Percentiles rank a stretch among this genome's conserved stretches.
Evolutionary conservation across 2,797 vertebrate genomes (phyloP).

Genomic region (Pantherophis vulpinus): DNA sequence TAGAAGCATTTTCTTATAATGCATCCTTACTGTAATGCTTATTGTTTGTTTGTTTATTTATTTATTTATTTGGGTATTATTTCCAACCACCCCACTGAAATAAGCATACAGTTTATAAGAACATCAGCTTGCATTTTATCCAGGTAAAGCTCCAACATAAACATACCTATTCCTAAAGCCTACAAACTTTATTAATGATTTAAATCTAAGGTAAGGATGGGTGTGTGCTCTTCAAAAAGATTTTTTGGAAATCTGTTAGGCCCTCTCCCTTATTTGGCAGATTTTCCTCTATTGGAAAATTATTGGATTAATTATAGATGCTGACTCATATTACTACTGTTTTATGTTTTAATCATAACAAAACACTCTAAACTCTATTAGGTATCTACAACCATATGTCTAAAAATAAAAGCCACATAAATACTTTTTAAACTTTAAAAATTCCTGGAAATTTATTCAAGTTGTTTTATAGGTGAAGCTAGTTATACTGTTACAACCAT

Average conservation of each 20-base stretch:
- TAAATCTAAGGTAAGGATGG: not conserved
- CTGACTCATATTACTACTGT: constrained; percentile 21
- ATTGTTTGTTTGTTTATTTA: not conserved
- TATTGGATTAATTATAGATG: not conserved
- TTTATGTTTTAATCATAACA: not conserved
- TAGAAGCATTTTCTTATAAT: not conserved
- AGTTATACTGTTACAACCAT: not conserved
- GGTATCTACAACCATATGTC: constrained; percentile 23
- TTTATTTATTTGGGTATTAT: not conserved
- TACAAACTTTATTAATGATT: not conserved
- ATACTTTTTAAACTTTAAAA: not conserved
- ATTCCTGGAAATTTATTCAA: not conserved
- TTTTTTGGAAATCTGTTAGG: not conserved
- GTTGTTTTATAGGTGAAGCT: not conserved
- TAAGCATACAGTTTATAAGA: not conserved
- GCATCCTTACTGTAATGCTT: not conserved
- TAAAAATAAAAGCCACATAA: constrained; percentile 19
- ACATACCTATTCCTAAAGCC: not conserved
- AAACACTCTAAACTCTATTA: constrained; percentile 7
- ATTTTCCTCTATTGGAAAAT: not conserved
- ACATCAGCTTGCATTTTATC: not conserved
- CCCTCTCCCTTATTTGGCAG: not conserved
- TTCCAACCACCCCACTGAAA: not conserved
- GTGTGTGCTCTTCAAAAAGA: not conserved
- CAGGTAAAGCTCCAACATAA: not conserved